These are phyloP conservation scores for Stenolophus ochropezus DNA, from an alignment of 2,888 invertebrate species.

Conservation along the genomic window DNA sequence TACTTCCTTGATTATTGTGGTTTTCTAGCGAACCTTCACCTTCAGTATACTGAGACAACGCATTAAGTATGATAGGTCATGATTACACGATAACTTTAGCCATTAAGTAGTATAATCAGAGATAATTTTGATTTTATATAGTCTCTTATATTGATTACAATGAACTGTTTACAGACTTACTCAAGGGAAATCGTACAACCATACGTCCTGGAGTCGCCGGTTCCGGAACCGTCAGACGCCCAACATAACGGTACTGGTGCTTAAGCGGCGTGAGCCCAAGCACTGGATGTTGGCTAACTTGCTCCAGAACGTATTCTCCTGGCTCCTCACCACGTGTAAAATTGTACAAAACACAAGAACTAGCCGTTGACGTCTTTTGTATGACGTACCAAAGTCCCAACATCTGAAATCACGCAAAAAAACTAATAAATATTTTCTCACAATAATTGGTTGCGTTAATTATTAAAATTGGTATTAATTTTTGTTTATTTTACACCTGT, in stretches of 20 bases:
- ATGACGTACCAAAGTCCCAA: conserved; percentile 88
- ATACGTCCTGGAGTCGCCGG: conserved; percentile 81
- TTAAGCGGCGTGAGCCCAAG: conserved; percentile 83
- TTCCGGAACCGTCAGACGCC: conserved; percentile 80
- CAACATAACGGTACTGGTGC: conserved; percentile 87
- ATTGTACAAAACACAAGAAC: conserved; percentile 86
- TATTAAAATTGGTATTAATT: too few species aligned
- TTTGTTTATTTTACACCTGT: neutral
- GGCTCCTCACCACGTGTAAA: conserved; percentile 83
- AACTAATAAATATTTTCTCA: too few species aligned
- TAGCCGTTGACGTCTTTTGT: conserved; percentile 88
- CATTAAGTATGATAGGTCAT: neutral
- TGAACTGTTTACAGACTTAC: conserved; percentile 75
- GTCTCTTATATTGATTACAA: too few species aligned
- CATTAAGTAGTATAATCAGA: too few species aligned
- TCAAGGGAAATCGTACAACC: conserved; percentile 86
- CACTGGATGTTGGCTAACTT: conserved; percentile 83
- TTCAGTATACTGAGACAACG: too few species aligned
- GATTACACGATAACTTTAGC: neutral
- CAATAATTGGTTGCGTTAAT: too few species aligned
- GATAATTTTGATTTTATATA: too few species aligned
- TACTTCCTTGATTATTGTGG: neutral
- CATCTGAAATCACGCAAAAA: conserved; percentile 77
- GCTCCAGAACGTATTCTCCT: conserved; percentile 81
- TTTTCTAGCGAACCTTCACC: neutral